phyloP scores from a whole-genome alignment of 2,113 vertebrate species.

The Oreochromis niloticus region DNA sequence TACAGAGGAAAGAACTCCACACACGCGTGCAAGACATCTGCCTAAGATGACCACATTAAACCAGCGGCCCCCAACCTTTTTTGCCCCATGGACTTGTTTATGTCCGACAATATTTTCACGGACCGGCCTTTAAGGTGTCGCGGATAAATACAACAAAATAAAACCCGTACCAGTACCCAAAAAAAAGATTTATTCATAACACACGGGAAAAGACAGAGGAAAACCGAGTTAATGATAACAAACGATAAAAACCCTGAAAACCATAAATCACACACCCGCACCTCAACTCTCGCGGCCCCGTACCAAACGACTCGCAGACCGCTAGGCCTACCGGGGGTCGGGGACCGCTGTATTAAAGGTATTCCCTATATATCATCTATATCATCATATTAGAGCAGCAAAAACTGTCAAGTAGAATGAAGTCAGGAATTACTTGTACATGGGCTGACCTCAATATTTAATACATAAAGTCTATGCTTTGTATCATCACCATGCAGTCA shows the following conservation, averaged over 20 bases:
- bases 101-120: accelerated
- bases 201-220: accelerated
- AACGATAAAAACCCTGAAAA: no score
- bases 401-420: background rate
- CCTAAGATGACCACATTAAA: background rate
- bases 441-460: background rate
- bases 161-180: background rate
- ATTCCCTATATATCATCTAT: no score
- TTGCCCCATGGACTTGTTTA: accelerated
- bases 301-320: no score
- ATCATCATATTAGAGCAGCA: background rate
- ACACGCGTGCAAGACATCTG: conserved; percentile 15
- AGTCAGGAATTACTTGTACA: background rate
- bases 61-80: background rate
- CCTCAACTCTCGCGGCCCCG: no score
- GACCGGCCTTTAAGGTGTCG: background rate
- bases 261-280: no score
- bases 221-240: background rate
- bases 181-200: background rate
- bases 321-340: no score
- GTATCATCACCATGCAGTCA: background rate
- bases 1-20: conserved; percentile 2
- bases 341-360: no score
- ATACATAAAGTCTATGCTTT: background rate
- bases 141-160: background rate